Conservation (phyloP, 2,888 invertebrate species). For the Epinotia demarniana region DNA sequence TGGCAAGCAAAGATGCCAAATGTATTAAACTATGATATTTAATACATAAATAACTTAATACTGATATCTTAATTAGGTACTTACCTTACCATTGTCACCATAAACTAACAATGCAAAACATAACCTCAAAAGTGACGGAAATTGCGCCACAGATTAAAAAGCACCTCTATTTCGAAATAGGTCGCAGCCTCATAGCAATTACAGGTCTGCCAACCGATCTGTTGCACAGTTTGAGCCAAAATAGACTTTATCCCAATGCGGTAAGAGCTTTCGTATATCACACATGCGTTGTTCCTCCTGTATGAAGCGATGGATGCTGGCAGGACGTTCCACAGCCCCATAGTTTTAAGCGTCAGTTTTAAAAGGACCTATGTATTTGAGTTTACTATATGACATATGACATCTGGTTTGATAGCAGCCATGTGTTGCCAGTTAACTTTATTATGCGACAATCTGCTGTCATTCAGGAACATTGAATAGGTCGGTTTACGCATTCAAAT, state of each 20-base stretch:
- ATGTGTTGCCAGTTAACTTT: constrained; percentile 38
- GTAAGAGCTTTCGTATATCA: neutral
- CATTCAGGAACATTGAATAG: constrained; percentile 30
- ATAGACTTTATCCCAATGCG: neutral
- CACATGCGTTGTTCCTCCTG: neutral
- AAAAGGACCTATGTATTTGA: neutral
- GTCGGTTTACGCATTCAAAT: neutral
- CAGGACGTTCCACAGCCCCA: constrained; percentile 37
- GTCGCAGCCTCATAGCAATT: constrained; percentile 45
- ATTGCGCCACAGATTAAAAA: constrained; percentile 41
- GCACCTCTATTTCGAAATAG: constrained; percentile 36
- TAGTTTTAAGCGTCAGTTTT: neutral
- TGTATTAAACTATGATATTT: no score
- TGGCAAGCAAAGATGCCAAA: no score
- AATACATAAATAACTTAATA: no score
- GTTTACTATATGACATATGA: constrained; percentile 2
- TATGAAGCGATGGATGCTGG: constrained; percentile 32
- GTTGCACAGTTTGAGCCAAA: neutral
- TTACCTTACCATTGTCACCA: neutral
- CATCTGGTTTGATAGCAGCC: neutral
- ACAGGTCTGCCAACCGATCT: constrained; percentile 30
- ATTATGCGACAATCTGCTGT: constrained; percentile 27
- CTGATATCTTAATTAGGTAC: no score
- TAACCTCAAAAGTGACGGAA: constrained; percentile 20
- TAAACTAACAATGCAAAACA: constrained; percentile 7